Base-by-base conservation (phyloP, 1,140 invertebrate genomes). In the Ephestia elutella region DNA sequence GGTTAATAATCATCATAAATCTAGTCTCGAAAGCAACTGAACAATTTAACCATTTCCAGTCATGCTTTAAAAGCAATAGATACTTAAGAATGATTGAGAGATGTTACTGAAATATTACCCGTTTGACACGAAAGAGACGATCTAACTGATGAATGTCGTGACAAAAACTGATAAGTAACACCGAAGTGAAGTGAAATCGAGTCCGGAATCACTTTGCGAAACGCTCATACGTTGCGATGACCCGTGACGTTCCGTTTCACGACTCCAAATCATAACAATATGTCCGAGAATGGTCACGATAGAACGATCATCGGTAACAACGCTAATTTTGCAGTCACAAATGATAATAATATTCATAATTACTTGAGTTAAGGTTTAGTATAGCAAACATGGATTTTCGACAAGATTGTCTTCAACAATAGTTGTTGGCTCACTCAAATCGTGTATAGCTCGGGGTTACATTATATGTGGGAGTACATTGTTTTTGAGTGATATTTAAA, bases 401-500 rank as follows among this genome's bases (percentile, higher is more conserved):
- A 32, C 30, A 32, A 32, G 30, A 53, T 65, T 57, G 49, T 62
- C 62, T 76, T 77, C 71, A 82, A 82, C 80, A 85, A 85, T 86
- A 77, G 78, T 74, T 44, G 38, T 44, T 78, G 69, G 75, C 49
- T 71, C 71, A 70, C 71, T 78, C 56, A 56, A 78, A 70, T 86
- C 83, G 83, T 86, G 83, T 81, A 77, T 82, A 69, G 76, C 83
- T 86, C 56, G 63, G 60, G 81, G 83, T 82, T 71, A 70, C 72
- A 71, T 44, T 44, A 44, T 44, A 72, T 57, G 71, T 75, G 62
- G 60, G 68, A 57, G 62, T 53, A 53, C 66, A 71, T 80, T 82
- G 78, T 76, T 80, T 53, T 76, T 77, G 65, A 66, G 70, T 74
- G 63, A 71, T 73, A 73, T 71, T 70, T 62, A 67, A 65, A 58